Conservation (phyloP, 2,888 invertebrate genomes). For the Pheosia gnoma region DNA sequence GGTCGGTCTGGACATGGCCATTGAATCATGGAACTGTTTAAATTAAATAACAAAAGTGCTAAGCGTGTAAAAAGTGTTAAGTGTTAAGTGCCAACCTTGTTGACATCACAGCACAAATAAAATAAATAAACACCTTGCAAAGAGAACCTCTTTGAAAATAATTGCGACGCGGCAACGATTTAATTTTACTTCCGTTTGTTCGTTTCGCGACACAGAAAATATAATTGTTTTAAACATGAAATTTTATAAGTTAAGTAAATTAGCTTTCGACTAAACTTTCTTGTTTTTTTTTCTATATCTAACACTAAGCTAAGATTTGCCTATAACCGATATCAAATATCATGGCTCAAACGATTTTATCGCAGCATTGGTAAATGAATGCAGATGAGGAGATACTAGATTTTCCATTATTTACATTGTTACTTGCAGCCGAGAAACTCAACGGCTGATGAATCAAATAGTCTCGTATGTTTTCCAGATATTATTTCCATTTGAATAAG, state of each 20-base stretch:
- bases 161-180: conserved; percentile 48
- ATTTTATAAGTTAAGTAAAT: conserved; percentile 9
- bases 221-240: conserved; percentile 18
- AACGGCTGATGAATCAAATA: conserved; percentile 35
- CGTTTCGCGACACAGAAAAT: conserved; percentile 41
- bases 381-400: too few species aligned
- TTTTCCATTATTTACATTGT: too few species aligned
- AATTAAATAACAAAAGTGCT: not conserved
- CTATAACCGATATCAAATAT: too few species aligned
- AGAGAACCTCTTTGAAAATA: conserved; percentile 38
- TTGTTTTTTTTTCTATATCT: too few species aligned
- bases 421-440: too few species aligned
- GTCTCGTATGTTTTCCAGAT: conserved; percentile 55
- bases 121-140: conserved; percentile 42
- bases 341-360: too few species aligned
- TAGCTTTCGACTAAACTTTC: too few species aligned
- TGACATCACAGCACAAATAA: conserved; percentile 42
- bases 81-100: conserved; percentile 5
- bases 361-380: too few species aligned
- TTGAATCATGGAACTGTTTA: too few species aligned
- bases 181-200: conserved; percentile 51
- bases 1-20: too few species aligned
- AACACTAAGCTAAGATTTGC: too few species aligned
- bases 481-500: conserved; percentile 68
- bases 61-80: not conserved